These are phyloP conservation scores for Dicentrarchus labrax DNA, from an alignment of 2,113 vertebrate species.

Conservation along the genomic window DNA sequence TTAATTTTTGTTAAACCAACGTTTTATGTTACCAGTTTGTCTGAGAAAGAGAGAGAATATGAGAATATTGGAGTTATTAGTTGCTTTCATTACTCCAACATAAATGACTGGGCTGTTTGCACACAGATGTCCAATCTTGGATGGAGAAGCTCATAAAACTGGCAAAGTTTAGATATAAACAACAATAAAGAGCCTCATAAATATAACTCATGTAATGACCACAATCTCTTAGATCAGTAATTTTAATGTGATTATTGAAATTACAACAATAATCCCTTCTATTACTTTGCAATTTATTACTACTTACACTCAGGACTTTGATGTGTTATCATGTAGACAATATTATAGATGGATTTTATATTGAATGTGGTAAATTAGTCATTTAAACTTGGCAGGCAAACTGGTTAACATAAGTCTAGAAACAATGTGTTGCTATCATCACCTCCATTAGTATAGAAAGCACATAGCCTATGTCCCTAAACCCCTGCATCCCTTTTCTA, in stretches of 20 bases:
- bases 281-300: slow-evolving; percentile 4
- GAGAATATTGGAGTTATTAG: neutral
- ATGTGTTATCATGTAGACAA: neutral
- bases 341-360: neutral
- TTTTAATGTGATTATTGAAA: neutral
- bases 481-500: no score
- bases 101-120: neutral
- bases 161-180: slow-evolving; percentile 2
- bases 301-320: neutral
- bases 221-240: neutral
- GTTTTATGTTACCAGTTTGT: neutral
- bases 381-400: neutral
- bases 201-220: neutral
- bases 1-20: neutral
- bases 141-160: slow-evolving; percentile 2
- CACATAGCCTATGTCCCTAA: no score
- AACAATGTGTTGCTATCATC: no score
- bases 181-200: slow-evolving; percentile 15
- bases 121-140: neutral
- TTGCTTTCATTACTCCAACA: neutral
- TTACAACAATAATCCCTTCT: neutral
- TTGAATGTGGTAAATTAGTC: neutral
- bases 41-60: neutral
- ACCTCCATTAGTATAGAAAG: no score
- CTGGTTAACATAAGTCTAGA: no score